Evolutionary conservation across 2,113 vertebrate species (phyloP).

Genomic region (Daphoenositta chrysoptera): DNA sequence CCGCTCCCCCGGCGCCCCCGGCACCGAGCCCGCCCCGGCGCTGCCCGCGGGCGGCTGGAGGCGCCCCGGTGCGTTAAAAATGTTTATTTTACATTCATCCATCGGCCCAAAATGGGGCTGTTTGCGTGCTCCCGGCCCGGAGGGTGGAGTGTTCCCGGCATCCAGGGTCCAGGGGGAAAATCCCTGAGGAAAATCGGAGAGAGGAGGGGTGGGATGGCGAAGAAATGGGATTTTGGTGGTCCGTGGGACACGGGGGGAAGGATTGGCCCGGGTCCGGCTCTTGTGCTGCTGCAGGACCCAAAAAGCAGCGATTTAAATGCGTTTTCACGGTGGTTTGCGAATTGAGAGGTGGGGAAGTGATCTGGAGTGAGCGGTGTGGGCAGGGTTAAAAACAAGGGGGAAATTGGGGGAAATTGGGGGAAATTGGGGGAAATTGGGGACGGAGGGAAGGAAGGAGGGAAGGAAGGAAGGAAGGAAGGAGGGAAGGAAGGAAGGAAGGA

Average conservation of each 20-base stretch:
- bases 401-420: neutral
- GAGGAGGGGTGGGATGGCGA: neutral
- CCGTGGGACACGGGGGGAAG: neutral
- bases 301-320: accelerated
- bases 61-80: neutral
- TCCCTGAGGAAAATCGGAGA: neutral
- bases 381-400: neutral
- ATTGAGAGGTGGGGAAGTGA: neutral
- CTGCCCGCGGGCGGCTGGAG: no score
- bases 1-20: no score
- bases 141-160: neutral
- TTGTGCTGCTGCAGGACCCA: accelerated
- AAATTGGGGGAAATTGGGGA: neutral
- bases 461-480: no score
- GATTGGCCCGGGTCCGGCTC: neutral
- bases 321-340: accelerated
- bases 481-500: neutral
- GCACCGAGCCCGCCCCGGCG: no score
- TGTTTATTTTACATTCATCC: no score
- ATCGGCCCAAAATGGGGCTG: accelerated
- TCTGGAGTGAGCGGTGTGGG: accelerated
- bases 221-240: neutral
- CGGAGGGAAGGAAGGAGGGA: no score
- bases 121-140: neutral
- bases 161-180: accelerated